Evolutionary conservation across 2,888 invertebrate species (phyloP), one percentile per base, ranked within the genome.

Genomic region (Trissolcus japonicus): DNA sequence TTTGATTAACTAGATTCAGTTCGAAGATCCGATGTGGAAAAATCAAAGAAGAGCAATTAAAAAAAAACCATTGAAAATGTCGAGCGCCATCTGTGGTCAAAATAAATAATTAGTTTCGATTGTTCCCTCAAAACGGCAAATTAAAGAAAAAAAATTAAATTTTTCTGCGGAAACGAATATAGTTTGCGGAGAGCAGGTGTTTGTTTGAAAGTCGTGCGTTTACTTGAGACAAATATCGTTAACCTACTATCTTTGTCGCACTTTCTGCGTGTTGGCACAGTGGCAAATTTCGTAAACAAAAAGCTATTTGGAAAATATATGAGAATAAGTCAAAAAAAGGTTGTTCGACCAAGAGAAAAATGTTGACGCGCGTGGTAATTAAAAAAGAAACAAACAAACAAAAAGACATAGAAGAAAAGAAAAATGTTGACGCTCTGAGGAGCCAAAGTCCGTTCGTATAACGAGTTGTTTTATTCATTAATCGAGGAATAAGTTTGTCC

Each of bases 151-250:
- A 35, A 35, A 9, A 9, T 35, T 9, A 25, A 25, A 9, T 9
- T 35, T 7, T 35, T 35, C 35, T 11, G 35, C 35, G 35, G 35
- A 35, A 35, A 35, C 35, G 35, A 35, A 35, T 25, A 25, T 35
- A 9, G 41, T 54, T 59, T 19, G 21, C 35, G 11, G 35, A 35
- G 35, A 61, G 61, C 61, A 56, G 35, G 19, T 67, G 61, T 48
- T 73, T 66, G 48, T 16, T 13, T 73, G 54, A 29, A 72, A 59
- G 43, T 40, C 4, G n/a, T 50, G 35, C 69, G 69, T 76, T 69
- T 76, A 61, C 43, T 46, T 29, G 35, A 40, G 69, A 60, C 48
- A 76, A 76, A 76, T 69, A 69, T 65, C 59, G 69, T 76, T 76
- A 76, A 76, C 76, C 74, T 67, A 74, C 62, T 74, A 74, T 67